Evolutionary conservation across 2,797 vertebrate species (phyloP), one percentile per base, ranked within the genome.

Genomic region (Tapera naevia): DNA sequence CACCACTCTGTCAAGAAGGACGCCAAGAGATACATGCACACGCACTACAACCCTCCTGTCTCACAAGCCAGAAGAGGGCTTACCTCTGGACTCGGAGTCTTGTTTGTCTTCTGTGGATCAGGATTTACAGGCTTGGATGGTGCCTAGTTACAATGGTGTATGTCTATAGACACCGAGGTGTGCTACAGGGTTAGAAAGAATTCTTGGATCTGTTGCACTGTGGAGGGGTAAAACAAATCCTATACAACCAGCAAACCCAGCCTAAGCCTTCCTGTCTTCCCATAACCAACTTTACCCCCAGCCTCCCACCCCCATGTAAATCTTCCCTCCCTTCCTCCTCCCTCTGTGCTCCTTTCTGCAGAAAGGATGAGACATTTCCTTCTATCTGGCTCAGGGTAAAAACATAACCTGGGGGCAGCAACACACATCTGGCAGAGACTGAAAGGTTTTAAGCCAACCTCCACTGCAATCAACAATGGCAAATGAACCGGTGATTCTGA

Each of bases 401-500:
- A 90, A 70, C 86, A 35, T 83, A 87, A 97, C 94, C 93, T 65
- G 62, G 85, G 86, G 92, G 92, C 96, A 97, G 91, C 96, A 94
- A 23, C 50, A 88, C 91, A 96, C 96, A 97, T 88, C 95, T 96
- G 96, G 94, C 92, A 97, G 96, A 97, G 94, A 88, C 95, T 74
- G 91, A 97, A 97, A 96, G 94, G 81, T 96, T 97, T 95, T 86
- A 65, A 85, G 85, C 81, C 72, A 84, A 94, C 94, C 93, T 96
- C 96, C 97, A 69, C 97, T 95, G 96, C 98, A 94, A 88, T 98
- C 98, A 98, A 98, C 97, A 97, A 99, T 99, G 99, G 99, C 99
- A 97, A 99, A 97, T 98, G 99, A 99, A 99, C 99, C 99, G 7
- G 99, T 99, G 96, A 99, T 99, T 97, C 98, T 99, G 91, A 99